A percentile compares a stretch with the other conserved stretches of the same genome.
phyloP scores from a whole-genome alignment of 2,797 vertebrate genomes.

The Lerista edwardsae region DNA sequence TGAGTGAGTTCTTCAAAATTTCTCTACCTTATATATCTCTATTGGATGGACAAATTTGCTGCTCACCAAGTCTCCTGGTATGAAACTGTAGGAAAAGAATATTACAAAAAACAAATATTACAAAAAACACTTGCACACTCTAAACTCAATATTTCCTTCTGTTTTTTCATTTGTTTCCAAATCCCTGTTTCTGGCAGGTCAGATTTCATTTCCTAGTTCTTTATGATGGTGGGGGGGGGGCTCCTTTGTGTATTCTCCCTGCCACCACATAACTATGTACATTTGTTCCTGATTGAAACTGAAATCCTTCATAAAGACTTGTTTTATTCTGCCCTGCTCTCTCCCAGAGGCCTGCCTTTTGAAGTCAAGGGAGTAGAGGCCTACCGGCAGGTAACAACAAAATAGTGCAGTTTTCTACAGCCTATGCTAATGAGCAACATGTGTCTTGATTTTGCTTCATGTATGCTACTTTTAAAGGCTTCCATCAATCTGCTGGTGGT shows the following conservation, averaged over 20 bases:
- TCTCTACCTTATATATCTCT: neutral
- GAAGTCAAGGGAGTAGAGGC: neutral
- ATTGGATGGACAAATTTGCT: neutral
- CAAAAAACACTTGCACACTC: no score
- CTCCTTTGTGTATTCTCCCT: neutral
- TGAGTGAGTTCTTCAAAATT: neutral
- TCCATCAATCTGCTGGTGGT: constrained; percentile 50
- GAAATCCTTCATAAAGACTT: neutral
- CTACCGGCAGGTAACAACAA: constrained; percentile 5
- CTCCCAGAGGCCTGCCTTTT: neutral
- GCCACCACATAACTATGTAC: neutral
- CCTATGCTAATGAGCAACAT: constrained; percentile 57
- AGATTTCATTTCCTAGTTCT: neutral
- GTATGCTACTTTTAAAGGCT: constrained; percentile 40
- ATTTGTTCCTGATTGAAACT: neutral
- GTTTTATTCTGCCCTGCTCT: neutral
- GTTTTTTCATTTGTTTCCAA: neutral
- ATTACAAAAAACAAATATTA: neutral
- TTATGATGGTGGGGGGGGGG: no score
- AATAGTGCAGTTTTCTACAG: constrained; percentile 13
- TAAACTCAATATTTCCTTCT: neutral
- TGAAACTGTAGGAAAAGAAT: neutral
- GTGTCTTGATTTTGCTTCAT: constrained; percentile 19
- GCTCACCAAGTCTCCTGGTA: neutral
- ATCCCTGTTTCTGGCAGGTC: neutral